phyloP scores from a whole-genome alignment of 2,113 vertebrate genomes.

The Scomber scombrus region DNA sequence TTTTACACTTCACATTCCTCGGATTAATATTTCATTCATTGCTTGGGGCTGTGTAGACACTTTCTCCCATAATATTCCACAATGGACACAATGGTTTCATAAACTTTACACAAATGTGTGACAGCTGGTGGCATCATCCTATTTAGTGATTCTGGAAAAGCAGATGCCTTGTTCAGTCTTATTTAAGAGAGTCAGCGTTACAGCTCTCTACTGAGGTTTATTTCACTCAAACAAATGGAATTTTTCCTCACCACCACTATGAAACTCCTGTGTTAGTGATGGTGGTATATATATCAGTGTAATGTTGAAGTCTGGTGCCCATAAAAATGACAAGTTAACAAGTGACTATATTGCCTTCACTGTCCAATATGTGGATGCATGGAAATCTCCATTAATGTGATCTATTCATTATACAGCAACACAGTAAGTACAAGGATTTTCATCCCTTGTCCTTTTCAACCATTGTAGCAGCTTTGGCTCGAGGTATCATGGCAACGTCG shows the following conservation, averaged over 20 bases:
- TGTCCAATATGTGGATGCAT: background rate
- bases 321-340: background rate
- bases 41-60: constrained; percentile 15
- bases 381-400: background rate
- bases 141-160: constrained; percentile 16
- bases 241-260: background rate
- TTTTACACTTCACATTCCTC: background rate
- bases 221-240: constrained; percentile 27
- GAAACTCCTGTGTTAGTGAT: background rate
- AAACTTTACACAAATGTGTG: constrained; percentile 18
- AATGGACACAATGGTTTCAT: constrained; percentile 18
- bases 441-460: too few species aligned
- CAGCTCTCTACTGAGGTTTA: constrained; percentile 17
- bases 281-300: background rate
- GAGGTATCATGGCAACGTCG: too few species aligned
- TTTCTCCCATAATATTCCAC: constrained; percentile 3
- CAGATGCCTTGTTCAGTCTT: constrained; percentile 25
- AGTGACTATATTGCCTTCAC: background rate
- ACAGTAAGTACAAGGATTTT: background rate
- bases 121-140: constrained; percentile 41
- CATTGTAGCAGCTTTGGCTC: too few species aligned
- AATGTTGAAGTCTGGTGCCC: background rate
- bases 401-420: background rate
- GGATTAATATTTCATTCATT: constrained; percentile 42
- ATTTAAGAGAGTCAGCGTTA: constrained; percentile 1